Evolutionary conservation across 2,797 vertebrate genomes (phyloP).

Genomic region (Philypnodon macrostomus): DNA sequence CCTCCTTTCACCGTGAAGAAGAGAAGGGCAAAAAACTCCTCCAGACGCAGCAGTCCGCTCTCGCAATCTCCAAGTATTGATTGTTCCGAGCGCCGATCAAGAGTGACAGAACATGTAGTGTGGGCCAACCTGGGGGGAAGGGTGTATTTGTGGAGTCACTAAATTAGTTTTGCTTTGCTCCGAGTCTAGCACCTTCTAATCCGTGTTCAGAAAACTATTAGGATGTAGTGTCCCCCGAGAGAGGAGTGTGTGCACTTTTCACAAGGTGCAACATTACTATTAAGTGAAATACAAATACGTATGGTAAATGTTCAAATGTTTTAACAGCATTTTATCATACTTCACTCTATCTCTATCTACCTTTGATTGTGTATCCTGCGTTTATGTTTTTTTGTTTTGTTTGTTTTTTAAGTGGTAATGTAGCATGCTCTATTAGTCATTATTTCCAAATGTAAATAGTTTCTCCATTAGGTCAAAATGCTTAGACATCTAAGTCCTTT

Average conservation of each 20-base stretch:
- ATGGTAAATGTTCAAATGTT: background rate
- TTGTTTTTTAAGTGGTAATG: too few relatives aligned
- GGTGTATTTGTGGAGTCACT: conserved; percentile 11
- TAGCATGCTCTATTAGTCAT: too few relatives aligned
- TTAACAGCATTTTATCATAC: background rate
- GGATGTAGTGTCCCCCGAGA: conserved; percentile 5
- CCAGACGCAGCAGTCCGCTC: conserved; percentile 31
- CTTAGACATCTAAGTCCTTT: too few relatives aligned
- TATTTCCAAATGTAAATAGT: too few relatives aligned
- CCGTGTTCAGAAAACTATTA: conserved; percentile 10
- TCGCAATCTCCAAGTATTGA: conserved; percentile 50
- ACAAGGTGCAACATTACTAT: background rate
- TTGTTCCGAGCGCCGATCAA: conserved; percentile 43
- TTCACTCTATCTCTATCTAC: background rate
- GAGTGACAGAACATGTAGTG: conserved; percentile 32
- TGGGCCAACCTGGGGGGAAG: conserved; percentile 5
- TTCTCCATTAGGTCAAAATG: too few relatives aligned
- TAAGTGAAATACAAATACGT: background rate
- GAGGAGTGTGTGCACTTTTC: conserved; percentile 1
- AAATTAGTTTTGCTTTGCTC: conserved; percentile 26
- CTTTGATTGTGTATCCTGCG: too few relatives aligned
- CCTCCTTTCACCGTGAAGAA: conserved; percentile 45
- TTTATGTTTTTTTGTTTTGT: too few relatives aligned
- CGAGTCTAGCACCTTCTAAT: conserved; percentile 23
- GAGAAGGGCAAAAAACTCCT: conserved; percentile 23